Conservation (phyloP, 1,140 invertebrate genomes). For the Aleiodes sp. region DNA sequence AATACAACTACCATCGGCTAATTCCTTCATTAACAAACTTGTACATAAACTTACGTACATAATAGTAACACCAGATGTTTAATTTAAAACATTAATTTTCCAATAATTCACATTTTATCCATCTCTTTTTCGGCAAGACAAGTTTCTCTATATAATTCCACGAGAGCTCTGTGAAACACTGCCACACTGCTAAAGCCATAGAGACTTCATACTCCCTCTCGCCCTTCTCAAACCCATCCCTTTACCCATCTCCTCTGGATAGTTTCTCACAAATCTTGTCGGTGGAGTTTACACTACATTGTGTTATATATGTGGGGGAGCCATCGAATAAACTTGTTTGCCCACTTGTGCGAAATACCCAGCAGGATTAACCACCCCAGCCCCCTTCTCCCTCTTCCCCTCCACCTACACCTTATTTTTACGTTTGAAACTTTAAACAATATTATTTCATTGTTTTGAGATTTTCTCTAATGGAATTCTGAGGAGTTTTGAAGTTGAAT, state of each 20-base stretch:
- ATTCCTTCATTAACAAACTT: not conserved
- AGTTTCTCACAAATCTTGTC: slow-evolving; percentile 21
- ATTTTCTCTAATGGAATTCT: not conserved
- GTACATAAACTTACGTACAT: not conserved
- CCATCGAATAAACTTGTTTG: slow-evolving; percentile 10
- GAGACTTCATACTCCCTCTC: no score
- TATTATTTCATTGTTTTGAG: slow-evolving; percentile 6
- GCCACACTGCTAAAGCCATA: not conserved
- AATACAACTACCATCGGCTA: no score
- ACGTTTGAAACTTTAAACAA: not conserved
- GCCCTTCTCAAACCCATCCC: no score
- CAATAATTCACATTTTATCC: not conserved
- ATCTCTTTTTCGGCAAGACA: not conserved
- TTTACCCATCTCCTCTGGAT: not conserved
- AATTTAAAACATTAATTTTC: slow-evolving; percentile 13
- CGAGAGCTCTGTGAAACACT: slow-evolving; percentile 1
- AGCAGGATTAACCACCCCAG: slow-evolving; percentile 1
- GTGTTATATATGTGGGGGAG: not conserved
- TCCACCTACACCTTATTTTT: no score
- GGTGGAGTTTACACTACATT: not conserved
- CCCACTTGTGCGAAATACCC: slow-evolving; percentile 13
- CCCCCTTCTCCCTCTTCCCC: no score
- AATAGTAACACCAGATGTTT: not conserved
- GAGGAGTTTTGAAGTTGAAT: not conserved
- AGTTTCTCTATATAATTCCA: slow-evolving; percentile 8